phyloP scores from a whole-genome alignment of 30 jellyfish, hydroid and myxozoan species.

The Pseudorhiza aurosa region DNA sequence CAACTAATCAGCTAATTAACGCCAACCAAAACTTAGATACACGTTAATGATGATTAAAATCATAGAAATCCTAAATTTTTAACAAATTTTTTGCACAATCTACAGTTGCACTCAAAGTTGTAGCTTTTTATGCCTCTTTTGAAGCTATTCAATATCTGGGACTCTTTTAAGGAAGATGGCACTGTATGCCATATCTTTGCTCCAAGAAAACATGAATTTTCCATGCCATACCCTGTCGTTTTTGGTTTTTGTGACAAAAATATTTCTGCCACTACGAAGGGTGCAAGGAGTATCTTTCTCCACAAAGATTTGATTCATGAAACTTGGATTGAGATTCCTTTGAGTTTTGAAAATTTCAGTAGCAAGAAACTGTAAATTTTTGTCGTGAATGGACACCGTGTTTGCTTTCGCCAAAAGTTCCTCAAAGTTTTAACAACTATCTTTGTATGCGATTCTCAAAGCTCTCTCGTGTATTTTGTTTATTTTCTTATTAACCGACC shows the following conservation, averaged over 20 bases:
- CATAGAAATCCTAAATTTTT: not conserved
- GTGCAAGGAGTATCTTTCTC: not conserved
- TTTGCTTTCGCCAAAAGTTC: not conserved
- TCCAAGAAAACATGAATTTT: not conserved
- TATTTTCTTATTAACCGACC: not conserved
- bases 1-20: too few species aligned
- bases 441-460: constrained; percentile 3
- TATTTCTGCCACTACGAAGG: not conserved
- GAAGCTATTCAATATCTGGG: not conserved
- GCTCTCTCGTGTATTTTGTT: not conserved
- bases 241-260: not conserved
- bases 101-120: not conserved
- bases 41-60: too few species aligned
- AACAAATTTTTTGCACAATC: not conserved
- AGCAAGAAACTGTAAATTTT: not conserved
- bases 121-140: too few species aligned
- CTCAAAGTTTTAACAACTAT: not conserved
- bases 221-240: not conserved
- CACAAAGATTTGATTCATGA: not conserved
- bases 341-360: constrained; percentile 6
- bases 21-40: too few species aligned
- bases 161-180: not conserved
- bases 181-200: not conserved
- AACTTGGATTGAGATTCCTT: not conserved
- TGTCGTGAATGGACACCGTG: not conserved